Evolutionary conservation across 2,113 vertebrate genomes (phyloP), one percentile per base, ranked within the genome.

Genomic region (Nibea albiflora): DNA sequence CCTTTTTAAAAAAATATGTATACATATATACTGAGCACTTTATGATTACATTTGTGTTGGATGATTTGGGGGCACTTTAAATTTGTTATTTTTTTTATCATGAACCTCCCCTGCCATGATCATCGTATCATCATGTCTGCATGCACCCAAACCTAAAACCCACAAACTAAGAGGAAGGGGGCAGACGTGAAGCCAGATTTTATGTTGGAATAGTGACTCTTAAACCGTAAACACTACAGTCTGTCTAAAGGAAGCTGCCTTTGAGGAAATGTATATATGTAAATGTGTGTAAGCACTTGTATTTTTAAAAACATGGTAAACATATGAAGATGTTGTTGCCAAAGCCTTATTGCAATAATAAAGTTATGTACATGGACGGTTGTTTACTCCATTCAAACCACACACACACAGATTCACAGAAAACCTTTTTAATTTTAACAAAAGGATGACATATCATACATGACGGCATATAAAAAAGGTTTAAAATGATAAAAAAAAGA

Each of bases 341-440:
- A 76, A 82, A 84, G 58, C 52, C 44, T 66, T 77, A 84, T 63
- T 82, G 74, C 78, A 91, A 73, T 88, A 94, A 93, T 94, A 94
- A 92, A 93, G 87, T 81, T 76, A 81, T 85, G 46, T 81, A 78
- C 71, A 70, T 64, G 7, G n/a, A 72, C 63, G 1, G 12, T 22
- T 9, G 57, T 76, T 57, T 76, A 70, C 17, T 52, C 4, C 26
- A 65, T 66, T 50, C 71, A 71, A 19, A 60, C 5, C 53, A 74
- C 65, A 35, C 35, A 31, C 28, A 31, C 28, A 75, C 2, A 60
- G 24, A 26, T 56, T 77, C 44, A 85, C 54, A 83, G 28, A 87
- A 84, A 88, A 70, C 5, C 3, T 46, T 26, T 74, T 87, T 56
- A 76, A 63, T 80, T 84, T 77, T 73, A 79, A 90, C 66, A 81